Evolutionary conservation across 2,888 invertebrate species (phyloP).

Genomic region (Torymus texanus): DNA sequence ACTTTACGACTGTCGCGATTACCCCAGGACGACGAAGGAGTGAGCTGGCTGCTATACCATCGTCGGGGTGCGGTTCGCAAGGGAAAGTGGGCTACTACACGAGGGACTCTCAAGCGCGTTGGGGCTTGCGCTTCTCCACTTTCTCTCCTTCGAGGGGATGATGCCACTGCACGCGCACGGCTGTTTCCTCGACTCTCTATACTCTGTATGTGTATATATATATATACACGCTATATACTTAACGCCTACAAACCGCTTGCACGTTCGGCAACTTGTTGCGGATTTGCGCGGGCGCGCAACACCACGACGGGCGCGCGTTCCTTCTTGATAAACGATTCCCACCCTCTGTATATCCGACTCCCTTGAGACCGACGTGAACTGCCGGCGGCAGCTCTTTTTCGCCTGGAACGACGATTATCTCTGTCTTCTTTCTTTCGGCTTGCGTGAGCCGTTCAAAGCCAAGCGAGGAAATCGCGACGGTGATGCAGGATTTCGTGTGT

Average conservation of each 20-base stretch:
- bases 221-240: background rate
- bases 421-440: no score
- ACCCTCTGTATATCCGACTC: no score
- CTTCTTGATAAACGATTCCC: conserved; percentile 27
- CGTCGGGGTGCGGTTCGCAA: background rate
- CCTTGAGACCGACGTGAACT: no score
- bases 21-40: background rate
- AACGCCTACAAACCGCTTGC: background rate
- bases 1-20: conserved; percentile 17
- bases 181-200: background rate
- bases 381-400: no score
- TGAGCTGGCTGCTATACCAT: no score
- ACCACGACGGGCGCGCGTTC: background rate
- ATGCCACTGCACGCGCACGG: background rate
- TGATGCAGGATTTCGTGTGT: no score
- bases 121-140: background rate
- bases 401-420: no score
- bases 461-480: no score
- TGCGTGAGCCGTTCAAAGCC: no score
- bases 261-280: conserved; percentile 55
- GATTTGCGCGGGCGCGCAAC: conserved; percentile 17
- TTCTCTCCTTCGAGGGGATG: conserved; percentile 10
- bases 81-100: background rate
- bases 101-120: background rate
- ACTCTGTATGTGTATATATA: background rate